phyloP scores from a whole-genome alignment of 2,888 invertebrate genomes.

The Lasioglossum lativentre region DNA sequence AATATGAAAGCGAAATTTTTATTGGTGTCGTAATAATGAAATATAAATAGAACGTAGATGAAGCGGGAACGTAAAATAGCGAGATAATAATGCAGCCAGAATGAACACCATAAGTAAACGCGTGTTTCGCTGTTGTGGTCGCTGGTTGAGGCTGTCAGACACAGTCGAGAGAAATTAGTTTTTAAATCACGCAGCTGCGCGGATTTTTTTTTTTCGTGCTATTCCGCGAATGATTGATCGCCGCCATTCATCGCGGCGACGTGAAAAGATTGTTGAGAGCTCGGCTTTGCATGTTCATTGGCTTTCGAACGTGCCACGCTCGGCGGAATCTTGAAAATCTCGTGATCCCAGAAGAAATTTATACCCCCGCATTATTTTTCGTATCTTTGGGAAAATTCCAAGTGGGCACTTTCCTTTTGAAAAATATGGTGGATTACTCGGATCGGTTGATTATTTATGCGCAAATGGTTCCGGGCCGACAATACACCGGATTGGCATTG shows the following conservation, averaged over 20 bases:
- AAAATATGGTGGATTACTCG: neutral
- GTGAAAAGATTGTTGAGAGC: neutral
- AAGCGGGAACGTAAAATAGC: neutral
- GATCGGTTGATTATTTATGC: slow-evolving; percentile 3
- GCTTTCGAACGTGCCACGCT: neutral
- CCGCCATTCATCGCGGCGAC: neutral
- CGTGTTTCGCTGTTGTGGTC: neutral
- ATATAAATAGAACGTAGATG: slow-evolving; percentile 13
- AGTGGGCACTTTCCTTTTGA: neutral
- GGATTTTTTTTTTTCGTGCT: neutral
- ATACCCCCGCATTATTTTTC: too few species aligned
- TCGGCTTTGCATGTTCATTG: neutral
- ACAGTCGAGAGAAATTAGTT: neutral
- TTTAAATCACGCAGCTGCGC: neutral
- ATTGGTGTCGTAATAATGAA: neutral
- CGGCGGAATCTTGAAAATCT: too few species aligned
- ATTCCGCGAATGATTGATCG: neutral
- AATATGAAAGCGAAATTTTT: slow-evolving; percentile 3
- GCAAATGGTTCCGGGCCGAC: neutral
- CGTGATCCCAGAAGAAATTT: too few species aligned
- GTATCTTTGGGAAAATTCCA: too few species aligned
- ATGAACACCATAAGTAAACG: neutral
- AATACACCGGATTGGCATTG: neutral
- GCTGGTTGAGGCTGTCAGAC: neutral
- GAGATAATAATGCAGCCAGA: neutral